Evolutionary conservation across 1,140 invertebrate genomes (phyloP).

Genomic region (Pectinophora gossypiella): DNA sequence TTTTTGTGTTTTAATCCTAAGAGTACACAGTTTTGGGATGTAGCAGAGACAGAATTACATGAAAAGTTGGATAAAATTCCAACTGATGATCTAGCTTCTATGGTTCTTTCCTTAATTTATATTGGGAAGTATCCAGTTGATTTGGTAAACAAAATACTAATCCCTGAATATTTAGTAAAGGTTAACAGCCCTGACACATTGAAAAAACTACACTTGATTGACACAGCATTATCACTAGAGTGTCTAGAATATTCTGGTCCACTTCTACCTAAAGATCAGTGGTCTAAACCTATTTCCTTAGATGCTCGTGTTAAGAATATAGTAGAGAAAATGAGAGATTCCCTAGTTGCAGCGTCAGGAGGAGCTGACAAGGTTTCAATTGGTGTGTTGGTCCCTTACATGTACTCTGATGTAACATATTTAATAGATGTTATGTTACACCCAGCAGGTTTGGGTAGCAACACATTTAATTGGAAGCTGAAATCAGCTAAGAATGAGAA

Average conservation of each 20-base stretch:
- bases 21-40: conserved; percentile 77
- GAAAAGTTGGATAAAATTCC: conserved; percentile 78
- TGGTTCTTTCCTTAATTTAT: conserved; percentile 81
- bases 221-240: conserved; percentile 80
- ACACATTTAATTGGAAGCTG: conserved; percentile 65
- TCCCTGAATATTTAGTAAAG: conserved; percentile 78
- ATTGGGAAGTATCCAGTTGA: conserved; percentile 80
- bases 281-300: conserved; percentile 60
- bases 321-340: conserved; percentile 66
- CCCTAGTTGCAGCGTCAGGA: conserved; percentile 63
- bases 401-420: conserved; percentile 78
- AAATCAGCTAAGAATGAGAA: conserved; percentile 56
- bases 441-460: conserved; percentile 49
- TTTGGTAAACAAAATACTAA: conserved; percentile 79
- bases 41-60: conserved; percentile 75
- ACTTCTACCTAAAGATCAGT: conserved; percentile 75
- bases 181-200: conserved; percentile 66
- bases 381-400: conserved; percentile 70
- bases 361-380: conserved; percentile 64
- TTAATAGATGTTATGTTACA: conserved; percentile 79
- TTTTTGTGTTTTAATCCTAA: conserved; percentile 78
- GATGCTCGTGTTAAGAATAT: conserved; percentile 77
- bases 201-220: conserved; percentile 78
- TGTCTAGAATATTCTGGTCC: conserved; percentile 77
- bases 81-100: conserved; percentile 77